phyloP scores from a whole-genome alignment of 2,888 invertebrate species.

The Thecophora atra region DNA sequence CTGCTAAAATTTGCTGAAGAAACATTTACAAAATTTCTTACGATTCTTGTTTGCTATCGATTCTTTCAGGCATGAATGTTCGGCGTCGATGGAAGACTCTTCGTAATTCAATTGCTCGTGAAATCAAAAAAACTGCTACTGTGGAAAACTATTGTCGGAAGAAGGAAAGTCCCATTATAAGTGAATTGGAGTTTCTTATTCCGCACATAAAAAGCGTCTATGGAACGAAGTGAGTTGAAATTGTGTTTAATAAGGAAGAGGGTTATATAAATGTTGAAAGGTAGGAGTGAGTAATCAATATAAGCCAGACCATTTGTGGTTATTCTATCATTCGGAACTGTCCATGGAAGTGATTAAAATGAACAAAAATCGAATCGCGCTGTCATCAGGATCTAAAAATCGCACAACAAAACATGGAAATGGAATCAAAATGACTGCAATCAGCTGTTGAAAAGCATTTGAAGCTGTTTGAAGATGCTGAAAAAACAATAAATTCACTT shows the following conservation, averaged over 20 bases:
- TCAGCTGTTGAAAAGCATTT: no score
- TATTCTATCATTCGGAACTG: no score
- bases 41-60: not conserved
- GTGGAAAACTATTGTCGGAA: conserved; percentile 38
- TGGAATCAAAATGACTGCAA: no score
- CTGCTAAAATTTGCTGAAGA: no score
- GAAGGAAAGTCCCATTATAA: conserved; percentile 42
- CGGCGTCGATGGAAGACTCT: conserved; percentile 50
- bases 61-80: conserved; percentile 44
- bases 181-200: conserved; percentile 46
- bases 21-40: not conserved
- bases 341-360: no score
- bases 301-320: no score
- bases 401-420: no score
- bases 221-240: conserved; percentile 44
- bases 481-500: no score
- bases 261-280: not conserved
- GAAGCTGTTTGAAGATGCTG: no score
- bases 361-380: no score
- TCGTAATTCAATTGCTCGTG: conserved; percentile 46
- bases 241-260: not conserved
- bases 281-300: no score
- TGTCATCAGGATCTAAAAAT: no score
- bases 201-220: conserved; percentile 45
- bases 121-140: conserved; percentile 43